Evolutionary conservation across 2,113 vertebrate genomes (phyloP), one percentile per base, ranked within the genome.

Genomic region (Candoia aspera): DNA sequence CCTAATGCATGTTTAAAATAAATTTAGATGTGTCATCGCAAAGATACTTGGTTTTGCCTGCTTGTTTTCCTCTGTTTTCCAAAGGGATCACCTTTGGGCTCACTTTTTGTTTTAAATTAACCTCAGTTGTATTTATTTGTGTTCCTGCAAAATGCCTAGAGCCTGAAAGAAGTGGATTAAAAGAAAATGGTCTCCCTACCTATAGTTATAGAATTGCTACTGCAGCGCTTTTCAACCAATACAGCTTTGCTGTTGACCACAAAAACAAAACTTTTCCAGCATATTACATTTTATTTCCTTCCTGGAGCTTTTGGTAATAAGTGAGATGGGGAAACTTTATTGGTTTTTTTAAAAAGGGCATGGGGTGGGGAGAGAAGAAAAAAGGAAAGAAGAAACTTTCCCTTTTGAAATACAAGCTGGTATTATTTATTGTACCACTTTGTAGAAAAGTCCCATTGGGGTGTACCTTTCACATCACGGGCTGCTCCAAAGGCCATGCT

Each of bases 351-450:
- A 6, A 6, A 68, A 37, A 79, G 73, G 33, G 73, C 73, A 79
- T 79, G 73, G 60, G 85, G 57, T 21, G 73, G 60, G 5, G 21
- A 29, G 26, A 24, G 17, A 58, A 54, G 13, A 29, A 21, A 12
- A 33, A 68, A 49, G 3, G 19, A 29, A 58, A 85, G 46, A 53
- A 92, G 84, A 90, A 54, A 85, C 55, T 84, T 58, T 90, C 49
- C 62, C 58, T 79, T 92, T 89, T 33, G 60, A 62, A 87, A 85
- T 90, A 90, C 57, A 57, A 37, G 84, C 57, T 90, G 49, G 58
- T 93, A 92, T 92, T 93, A 92, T 93, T 92, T 92, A 90, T 93
- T 92, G 55, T 92, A 93, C 90, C 49, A 21, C 91, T 92, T 93
- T 90, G 88, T 92, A 37, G 88, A 91, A 85, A 83, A 93, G 86